These are phyloP conservation scores for Pachyramphus minor DNA, from an alignment of 2,113 vertebrate genomes.

Conservation along the genomic window DNA sequence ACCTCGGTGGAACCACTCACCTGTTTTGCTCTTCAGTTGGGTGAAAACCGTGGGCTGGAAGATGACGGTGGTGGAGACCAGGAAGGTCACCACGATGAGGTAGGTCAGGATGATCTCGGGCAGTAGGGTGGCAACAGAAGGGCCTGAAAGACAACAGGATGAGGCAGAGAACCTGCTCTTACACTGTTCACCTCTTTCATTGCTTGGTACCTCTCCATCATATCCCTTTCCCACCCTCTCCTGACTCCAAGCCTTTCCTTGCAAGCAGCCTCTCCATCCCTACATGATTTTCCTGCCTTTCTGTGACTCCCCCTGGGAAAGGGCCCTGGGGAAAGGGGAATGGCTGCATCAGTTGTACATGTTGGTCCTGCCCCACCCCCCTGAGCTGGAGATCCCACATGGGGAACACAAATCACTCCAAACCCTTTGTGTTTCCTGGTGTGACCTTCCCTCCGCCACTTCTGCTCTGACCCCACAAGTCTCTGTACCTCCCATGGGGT, in stretches of 20 bases:
- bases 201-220: rapidly evolving
- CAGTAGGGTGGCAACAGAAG: conserved; percentile 18
- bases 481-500: rapidly evolving
- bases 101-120: not conserved
- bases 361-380: not conserved
- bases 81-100: not conserved
- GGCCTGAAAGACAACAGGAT: not conserved
- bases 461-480: not conserved
- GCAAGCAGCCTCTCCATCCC: not conserved
- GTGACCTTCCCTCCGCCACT: not conserved
- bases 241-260: not conserved
- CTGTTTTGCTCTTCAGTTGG: not conserved
- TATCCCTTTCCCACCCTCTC: not conserved
- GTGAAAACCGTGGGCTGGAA: not conserved
- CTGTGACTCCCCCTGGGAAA: not conserved
- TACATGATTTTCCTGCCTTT: not conserved
- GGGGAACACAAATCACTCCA: rapidly evolving
- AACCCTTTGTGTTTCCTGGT: rapidly evolving
- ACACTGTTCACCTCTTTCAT: not conserved
- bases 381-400: rapidly evolving
- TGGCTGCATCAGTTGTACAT: rapidly evolving
- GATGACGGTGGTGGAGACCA: not conserved
- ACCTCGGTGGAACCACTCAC: not conserved
- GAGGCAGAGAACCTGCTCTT: not conserved
- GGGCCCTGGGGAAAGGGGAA: not conserved